Evolutionary conservation across 2,888 invertebrate genomes (phyloP).

Genomic region (Xanthia icteritia): DNA sequence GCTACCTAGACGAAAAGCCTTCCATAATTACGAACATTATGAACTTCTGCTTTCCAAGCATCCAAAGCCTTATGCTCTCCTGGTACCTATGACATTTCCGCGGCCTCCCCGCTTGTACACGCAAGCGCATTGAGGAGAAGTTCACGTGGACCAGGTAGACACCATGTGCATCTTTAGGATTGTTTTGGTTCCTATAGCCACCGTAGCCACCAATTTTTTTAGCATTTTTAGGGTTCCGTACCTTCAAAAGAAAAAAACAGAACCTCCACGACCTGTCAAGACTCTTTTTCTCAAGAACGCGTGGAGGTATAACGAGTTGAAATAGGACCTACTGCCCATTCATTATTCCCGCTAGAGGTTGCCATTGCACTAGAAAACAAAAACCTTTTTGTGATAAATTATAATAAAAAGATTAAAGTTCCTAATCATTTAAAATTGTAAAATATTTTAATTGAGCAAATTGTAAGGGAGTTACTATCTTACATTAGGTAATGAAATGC

Average conservation of each 20-base stretch:
- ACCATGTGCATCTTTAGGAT: neutral
- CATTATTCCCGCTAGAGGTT: neutral
- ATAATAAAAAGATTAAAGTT: neutral
- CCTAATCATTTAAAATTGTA: too few species aligned
- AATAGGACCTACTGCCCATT: neutral
- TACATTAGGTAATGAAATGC: too few species aligned
- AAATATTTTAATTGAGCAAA: too few species aligned
- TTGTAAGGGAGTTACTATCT: too few species aligned
- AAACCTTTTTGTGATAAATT: neutral
- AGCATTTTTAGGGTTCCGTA: too few species aligned
- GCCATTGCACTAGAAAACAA: neutral
- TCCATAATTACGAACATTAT: too few species aligned
- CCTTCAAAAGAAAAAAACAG: neutral
- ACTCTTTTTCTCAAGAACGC: neutral
- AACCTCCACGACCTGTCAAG: too few species aligned
- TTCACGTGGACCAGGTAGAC: neutral
- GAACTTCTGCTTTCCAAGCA: neutral
- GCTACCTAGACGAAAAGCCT: neutral
- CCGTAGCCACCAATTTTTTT: too few species aligned
- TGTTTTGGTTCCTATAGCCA: slow-evolving; percentile 91
- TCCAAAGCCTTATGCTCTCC: slow-evolving; percentile 2
- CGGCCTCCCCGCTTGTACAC: neutral
- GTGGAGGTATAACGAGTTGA: neutral
- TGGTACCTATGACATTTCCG: neutral
- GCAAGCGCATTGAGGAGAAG: neutral